A percentile compares a stretch with the other conserved stretches of the same genome.
These are phyloP conservation scores for Melopsittacus undulatus DNA, from an alignment of 2,797 vertebrate genomes.

Conservation along the genomic window DNA sequence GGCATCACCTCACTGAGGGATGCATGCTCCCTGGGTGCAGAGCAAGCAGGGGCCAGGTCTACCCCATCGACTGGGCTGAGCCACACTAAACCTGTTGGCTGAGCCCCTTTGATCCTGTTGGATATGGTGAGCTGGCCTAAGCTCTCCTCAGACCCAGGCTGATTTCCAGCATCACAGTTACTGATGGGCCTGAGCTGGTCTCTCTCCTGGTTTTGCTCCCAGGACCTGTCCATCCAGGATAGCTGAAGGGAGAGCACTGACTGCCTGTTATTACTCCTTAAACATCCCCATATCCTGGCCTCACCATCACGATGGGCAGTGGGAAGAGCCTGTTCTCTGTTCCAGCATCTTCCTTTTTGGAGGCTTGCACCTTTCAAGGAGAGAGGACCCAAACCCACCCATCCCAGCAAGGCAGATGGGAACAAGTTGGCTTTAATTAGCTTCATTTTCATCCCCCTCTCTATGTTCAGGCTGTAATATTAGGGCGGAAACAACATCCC, in stretches of 20 bases:
- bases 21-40: not conserved
- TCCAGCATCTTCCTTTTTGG: not conserved
- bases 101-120: slow-evolving; percentile 56
- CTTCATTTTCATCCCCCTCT: not conserved
- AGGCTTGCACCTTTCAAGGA: not conserved
- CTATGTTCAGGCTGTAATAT: not conserved
- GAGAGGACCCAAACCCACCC: not conserved
- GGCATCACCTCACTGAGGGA: rapidly evolving
- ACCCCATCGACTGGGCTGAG: slow-evolving; percentile 2
- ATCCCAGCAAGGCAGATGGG: not conserved
- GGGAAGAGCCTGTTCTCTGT: not conserved
- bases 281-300: not conserved
- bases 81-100: slow-evolving; percentile 39
- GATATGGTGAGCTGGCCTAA: slow-evolving; percentile 31
- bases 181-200: not conserved
- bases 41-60: not conserved
- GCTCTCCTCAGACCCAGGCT: slow-evolving; percentile 4
- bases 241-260: not conserved
- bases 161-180: slow-evolving; percentile 41
- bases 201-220: not conserved
- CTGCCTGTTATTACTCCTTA: not conserved
- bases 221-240: not conserved
- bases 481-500: not conserved
- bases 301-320: rapidly evolving
- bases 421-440: not conserved